Conservation (phyloP, 2,113 vertebrate species). For the Chaetops frenatus region DNA sequence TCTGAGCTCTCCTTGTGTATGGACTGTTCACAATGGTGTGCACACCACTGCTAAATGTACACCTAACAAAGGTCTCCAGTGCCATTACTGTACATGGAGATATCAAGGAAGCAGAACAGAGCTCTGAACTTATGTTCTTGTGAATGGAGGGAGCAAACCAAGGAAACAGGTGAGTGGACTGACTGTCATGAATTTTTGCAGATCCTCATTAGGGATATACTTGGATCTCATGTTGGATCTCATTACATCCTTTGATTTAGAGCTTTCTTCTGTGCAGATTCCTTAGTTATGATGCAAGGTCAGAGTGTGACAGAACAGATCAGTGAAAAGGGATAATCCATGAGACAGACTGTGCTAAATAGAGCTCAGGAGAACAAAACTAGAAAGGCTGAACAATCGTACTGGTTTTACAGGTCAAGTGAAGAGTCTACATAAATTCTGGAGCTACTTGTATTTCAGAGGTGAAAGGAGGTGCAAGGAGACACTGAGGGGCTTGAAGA, state of each 20-base stretch:
- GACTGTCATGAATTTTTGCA: not conserved
- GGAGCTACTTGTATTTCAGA: not conserved
- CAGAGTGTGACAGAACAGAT: not conserved
- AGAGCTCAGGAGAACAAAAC: not conserved
- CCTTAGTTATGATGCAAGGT: not conserved
- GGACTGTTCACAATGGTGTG: not conserved
- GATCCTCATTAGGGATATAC: not conserved
- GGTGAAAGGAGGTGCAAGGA: not conserved
- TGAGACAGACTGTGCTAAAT: not conserved
- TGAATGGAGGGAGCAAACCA: not conserved
- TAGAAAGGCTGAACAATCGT: not conserved
- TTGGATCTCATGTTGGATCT: not conserved
- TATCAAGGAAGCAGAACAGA: not conserved
- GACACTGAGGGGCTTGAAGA: not conserved
- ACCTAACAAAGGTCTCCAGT: not conserved
- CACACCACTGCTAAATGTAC: not conserved
- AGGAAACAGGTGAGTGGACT: not conserved
- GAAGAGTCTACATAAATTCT: not conserved
- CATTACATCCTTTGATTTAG: not conserved
- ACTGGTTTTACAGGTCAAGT: not conserved
- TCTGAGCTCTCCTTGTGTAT: not conserved
- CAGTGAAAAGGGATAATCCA: not conserved
- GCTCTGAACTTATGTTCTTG: not conserved
- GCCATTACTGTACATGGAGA: fast-evolving
- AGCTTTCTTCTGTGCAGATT: not conserved